Evolutionary conservation across 2,113 vertebrate species (phyloP).

Genomic region (Tapirus terrestris): DNA sequence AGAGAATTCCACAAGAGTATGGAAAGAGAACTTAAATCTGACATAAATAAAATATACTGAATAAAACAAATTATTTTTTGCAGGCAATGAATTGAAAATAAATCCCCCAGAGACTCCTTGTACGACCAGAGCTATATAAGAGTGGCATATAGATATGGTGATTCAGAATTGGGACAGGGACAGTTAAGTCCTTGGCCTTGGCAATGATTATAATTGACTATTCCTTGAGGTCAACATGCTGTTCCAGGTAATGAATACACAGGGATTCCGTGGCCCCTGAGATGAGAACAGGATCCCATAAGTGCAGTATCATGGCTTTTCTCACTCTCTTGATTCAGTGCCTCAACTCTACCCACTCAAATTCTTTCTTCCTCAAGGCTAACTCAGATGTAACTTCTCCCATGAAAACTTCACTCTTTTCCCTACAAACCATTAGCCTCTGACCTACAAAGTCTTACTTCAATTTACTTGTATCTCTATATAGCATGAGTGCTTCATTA

Average conservation of each 20-base stretch:
- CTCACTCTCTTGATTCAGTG: neutral
- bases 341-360: neutral
- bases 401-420: neutral
- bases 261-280: neutral
- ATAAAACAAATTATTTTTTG: neutral
- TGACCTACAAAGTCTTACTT: neutral
- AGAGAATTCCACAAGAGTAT: neutral
- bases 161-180: neutral
- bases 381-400: neutral
- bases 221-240: neutral
- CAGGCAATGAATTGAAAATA: neutral
- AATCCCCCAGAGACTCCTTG: neutral
- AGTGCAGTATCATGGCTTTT: rapidly evolving
- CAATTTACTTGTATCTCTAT: too few relatives aligned
- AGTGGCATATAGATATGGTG: neutral
- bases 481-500: neutral
- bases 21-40: neutral
- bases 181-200: neutral
- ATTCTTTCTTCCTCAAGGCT: neutral
- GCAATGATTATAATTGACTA: neutral
- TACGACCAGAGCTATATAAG: neutral
- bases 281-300: neutral
- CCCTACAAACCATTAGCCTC: neutral
- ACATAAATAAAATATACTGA: neutral
- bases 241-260: neutral